Base-by-base conservation (phyloP, 2,888 invertebrate genomes). In the Aplocera efformata region DNA sequence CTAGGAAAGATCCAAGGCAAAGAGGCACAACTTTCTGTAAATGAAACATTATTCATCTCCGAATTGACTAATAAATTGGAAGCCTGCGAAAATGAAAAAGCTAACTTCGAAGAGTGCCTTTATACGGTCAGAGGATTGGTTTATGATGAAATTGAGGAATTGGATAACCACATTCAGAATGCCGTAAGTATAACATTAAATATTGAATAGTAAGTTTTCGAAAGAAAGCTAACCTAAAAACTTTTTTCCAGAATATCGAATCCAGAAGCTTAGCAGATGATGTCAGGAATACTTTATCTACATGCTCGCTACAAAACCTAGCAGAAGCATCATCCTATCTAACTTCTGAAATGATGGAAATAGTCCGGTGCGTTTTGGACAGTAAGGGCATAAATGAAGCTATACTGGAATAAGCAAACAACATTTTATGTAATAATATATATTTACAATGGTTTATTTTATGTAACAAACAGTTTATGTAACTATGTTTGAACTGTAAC, bases 241-340 rank as follows among this genome's bases (percentile, higher is more conserved):
- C n/a, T 27, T 30, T 29, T 32, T 71, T 72, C 41, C 58, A 75
- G 74, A 53, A 58, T 40, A 36, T 54, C 23, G 55, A 57, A 30
- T 43, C 61, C 11, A 71, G 65, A 53, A 53, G 41, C 22, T 21
- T 62, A 8, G 42, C 57, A 25, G 70, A 71, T 34, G 63, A 69
- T 24, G 46, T 70, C 11, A 58, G 69, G 39, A 59, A 61, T 3
- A 50, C 58, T 0, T 49, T 75, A 2, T 35, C 67, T 7, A 27
- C 47, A 5, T 78, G 77, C 36, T 58, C 68, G 3, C 53, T 66
- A 6, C 53, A 70, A 20, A 70, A 72, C n/a, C 34, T 75, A 1
- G 51, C 67, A 8, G 58, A 64, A 8, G 67, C 70, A 8, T 57
- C 72, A 1, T 42, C 53, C 22, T 45, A 50, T 7, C 60, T 74